A percentile compares a stretch with the other conserved stretches of the same genome.
phyloP scores from a whole-genome alignment of 2,888 invertebrate genomes.

The Cactoblastis cactorum region DNA sequence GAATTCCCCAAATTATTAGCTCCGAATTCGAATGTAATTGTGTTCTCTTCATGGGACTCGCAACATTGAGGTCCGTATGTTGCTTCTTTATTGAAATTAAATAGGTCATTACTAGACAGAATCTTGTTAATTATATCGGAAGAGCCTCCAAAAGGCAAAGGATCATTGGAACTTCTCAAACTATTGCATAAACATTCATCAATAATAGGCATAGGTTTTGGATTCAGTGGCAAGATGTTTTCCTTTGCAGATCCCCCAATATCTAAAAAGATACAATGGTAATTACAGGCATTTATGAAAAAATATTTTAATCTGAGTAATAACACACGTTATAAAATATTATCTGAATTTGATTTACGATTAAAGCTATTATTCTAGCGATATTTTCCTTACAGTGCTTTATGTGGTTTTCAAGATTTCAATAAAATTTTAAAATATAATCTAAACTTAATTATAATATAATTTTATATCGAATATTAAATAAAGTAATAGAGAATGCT shows the following conservation, averaged over 20 bases:
- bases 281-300: background rate
- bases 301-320: too few relatives aligned
- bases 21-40: conserved; percentile 47
- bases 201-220: conserved; percentile 26
- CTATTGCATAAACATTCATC: conserved; percentile 53
- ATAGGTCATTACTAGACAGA: conserved; percentile 48
- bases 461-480: too few relatives aligned
- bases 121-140: conserved; percentile 51
- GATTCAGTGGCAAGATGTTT: conserved; percentile 7
- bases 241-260: background rate
- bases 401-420: too few relatives aligned
- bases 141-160: conserved; percentile 32
- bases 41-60: conserved; percentile 60
- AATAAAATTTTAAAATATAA: too few relatives aligned
- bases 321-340: too few relatives aligned
- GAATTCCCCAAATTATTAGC: conserved; percentile 36
- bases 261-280: conserved; percentile 10
- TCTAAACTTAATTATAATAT: too few relatives aligned
- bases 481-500: too few relatives aligned
- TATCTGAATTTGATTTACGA: too few relatives aligned
- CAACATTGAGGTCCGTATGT: conserved; percentile 50
- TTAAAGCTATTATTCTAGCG: too few relatives aligned
- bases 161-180: conserved; percentile 38
- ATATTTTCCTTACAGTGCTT: too few relatives aligned
- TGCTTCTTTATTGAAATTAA: conserved; percentile 45